These are phyloP conservation scores for Cygnus atratus DNA, from an alignment of 2,113 vertebrate genomes.

Conservation along the genomic window DNA sequence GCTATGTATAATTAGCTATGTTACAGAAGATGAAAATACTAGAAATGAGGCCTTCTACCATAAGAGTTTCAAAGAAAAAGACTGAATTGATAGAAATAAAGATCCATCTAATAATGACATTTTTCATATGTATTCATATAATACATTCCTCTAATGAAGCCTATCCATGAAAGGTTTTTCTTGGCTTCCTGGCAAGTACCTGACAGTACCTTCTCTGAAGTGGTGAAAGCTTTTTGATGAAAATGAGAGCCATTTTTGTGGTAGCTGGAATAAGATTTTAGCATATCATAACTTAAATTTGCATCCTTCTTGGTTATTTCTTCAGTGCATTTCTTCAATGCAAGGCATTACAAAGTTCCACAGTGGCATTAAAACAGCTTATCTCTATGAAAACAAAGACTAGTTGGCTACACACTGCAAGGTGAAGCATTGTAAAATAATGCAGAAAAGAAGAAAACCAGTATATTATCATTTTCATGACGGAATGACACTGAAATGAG, in stretches of 20 bases:
- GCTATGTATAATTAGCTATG: not conserved
- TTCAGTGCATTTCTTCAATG: not conserved
- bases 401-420: not conserved
- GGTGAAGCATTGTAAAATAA: not conserved
- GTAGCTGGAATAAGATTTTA: not conserved
- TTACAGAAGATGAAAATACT: not conserved
- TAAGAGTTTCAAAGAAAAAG: not conserved
- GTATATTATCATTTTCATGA: not conserved
- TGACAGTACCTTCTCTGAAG: not conserved
- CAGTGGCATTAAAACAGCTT: not conserved
- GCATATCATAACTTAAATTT: not conserved
- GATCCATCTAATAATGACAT: not conserved
- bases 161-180: not conserved
- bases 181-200: conserved; percentile 7
- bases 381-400: not conserved
- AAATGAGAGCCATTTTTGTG: conserved; percentile 8
- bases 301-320: not conserved
- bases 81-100: not conserved
- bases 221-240: conserved; percentile 33
- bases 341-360: not conserved
- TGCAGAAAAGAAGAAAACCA: not conserved
- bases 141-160: not conserved
- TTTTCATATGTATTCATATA: not conserved
- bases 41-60: not conserved
- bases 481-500: not conserved